Evolutionary conservation across 2,113 vertebrate species (phyloP).

Genomic region (Pao palembangensis): DNA sequence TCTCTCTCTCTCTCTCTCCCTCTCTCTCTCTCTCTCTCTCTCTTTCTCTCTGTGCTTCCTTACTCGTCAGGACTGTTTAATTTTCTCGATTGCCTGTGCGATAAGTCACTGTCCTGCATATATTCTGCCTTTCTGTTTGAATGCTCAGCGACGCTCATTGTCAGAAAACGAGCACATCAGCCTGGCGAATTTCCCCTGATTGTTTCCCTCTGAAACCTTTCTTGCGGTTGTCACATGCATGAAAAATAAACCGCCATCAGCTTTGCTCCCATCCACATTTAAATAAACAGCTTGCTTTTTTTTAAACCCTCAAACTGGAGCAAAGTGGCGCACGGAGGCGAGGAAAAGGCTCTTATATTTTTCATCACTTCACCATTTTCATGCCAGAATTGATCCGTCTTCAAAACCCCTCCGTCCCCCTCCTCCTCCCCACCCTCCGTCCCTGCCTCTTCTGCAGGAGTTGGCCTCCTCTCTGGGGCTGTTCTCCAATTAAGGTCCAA

Average conservation of each 20-base stretch:
- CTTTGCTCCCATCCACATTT: neutral
- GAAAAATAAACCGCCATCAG: neutral
- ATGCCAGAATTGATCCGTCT: slow-evolving; percentile 33
- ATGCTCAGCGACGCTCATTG: no score
- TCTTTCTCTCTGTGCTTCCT: no score
- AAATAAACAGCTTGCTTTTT: neutral
- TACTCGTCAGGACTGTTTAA: no score
- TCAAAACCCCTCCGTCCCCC: slow-evolving; percentile 22
- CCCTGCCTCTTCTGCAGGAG: slow-evolving; percentile 55
- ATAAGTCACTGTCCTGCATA: no score
- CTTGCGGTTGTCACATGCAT: neutral
- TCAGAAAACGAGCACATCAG: no score
- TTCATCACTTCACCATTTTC: slow-evolving; percentile 35
- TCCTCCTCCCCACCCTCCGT: slow-evolving; percentile 11
- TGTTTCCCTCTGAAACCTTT: neutral
- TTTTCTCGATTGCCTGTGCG: no score
- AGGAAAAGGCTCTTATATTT: slow-evolving; percentile 23
- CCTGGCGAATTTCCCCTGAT: no score
- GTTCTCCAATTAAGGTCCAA: slow-evolving; percentile 72
- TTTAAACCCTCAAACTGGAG: neutral
- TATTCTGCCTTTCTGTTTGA: no score
- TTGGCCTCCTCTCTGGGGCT: slow-evolving; percentile 66
- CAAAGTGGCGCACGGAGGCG: neutral
- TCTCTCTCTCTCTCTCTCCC: no score
- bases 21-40: no score